Percentiles rank a stretch among this genome's conserved stretches.
These are phyloP conservation scores for Hassar affinis DNA, from an alignment of 2,113 vertebrate genomes.

Conservation along the genomic window DNA sequence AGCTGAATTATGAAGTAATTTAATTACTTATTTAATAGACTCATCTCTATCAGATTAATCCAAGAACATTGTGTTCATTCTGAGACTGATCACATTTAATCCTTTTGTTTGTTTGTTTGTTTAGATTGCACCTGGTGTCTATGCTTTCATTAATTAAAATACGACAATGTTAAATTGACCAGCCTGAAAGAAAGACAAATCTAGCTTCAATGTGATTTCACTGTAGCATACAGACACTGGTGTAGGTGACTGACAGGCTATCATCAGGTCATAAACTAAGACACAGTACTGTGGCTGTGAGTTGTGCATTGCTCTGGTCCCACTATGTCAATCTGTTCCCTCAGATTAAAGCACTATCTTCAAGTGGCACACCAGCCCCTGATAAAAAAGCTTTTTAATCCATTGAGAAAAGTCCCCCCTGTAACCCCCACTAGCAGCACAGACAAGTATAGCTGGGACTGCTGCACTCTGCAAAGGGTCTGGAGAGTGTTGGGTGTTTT, in stretches of 20 bases:
- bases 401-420: constrained; percentile 62
- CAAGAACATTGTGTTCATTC: constrained; percentile 28
- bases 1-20: neutral
- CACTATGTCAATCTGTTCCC: constrained; percentile 58
- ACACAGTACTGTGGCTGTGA: constrained; percentile 1
- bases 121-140: neutral
- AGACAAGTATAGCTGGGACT: constrained; percentile 56
- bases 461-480: constrained; percentile 65
- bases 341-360: constrained; percentile 69
- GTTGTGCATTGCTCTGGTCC: constrained; percentile 50
- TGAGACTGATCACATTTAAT: neutral
- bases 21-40: neutral
- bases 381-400: constrained; percentile 78
- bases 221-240: neutral
- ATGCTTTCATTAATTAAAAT: neutral
- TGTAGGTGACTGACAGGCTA: constrained; percentile 15
- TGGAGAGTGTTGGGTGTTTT: constrained; percentile 72
- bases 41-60: constrained; percentile 45
- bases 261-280: constrained; percentile 22
- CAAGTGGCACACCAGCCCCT: constrained; percentile 65
- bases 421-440: constrained; percentile 34
- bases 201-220: neutral
- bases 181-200: neutral
- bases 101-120: no score
- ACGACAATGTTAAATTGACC: neutral